Percentiles rank a stretch among this genome's conserved stretches.
phyloP scores from a whole-genome alignment of 1,140 invertebrate species.

The Drosophila ficusphila region DNA sequence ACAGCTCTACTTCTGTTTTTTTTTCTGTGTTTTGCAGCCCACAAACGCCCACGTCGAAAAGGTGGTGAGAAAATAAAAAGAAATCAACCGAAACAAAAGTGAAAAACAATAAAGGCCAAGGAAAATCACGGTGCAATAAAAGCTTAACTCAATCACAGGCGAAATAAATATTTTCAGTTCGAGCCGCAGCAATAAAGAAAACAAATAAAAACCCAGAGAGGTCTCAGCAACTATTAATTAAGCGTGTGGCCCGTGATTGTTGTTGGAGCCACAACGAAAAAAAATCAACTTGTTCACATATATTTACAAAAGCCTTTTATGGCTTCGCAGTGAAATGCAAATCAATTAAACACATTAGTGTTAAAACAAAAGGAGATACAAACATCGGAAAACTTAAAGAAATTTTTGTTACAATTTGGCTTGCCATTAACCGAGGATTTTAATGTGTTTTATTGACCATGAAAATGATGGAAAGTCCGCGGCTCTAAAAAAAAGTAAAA shows the following conservation, averaged over 20 bases:
- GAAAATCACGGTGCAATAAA: slow-evolving; percentile 64
- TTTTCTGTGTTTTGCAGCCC: slow-evolving; percentile 48
- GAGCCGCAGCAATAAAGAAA: slow-evolving; percentile 32
- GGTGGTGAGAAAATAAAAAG: slow-evolving; percentile 40
- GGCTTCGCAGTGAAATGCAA: slow-evolving; percentile 57
- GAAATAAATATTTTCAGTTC: slow-evolving; percentile 43
- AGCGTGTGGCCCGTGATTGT: slow-evolving; percentile 43
- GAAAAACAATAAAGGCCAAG: slow-evolving; percentile 59
- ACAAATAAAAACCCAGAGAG: slow-evolving; percentile 30
- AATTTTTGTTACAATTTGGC: slow-evolving; percentile 47
- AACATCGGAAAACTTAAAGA: slow-evolving; percentile 20
- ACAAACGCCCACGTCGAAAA: slow-evolving; percentile 45
- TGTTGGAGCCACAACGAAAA: slow-evolving; percentile 27
- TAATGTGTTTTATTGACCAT: slow-evolving; percentile 63
- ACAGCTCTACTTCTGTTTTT: slow-evolving; percentile 51
- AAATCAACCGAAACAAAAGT: slow-evolving; percentile 53
- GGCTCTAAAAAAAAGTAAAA: slow-evolving; percentile 34
- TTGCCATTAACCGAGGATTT: slow-evolving; percentile 52
- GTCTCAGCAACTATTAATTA: slow-evolving; percentile 61
- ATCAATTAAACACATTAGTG: slow-evolving; percentile 55
- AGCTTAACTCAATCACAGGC: slow-evolving; percentile 30
- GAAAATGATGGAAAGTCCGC: slow-evolving; percentile 68
- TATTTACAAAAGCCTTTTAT: slow-evolving; percentile 38
- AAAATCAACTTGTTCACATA: slow-evolving; percentile 36
- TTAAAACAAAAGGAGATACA: slow-evolving; percentile 21